These are phyloP conservation scores for Anarsia innoxiella DNA, from an alignment of 2,888 invertebrate species.

Conservation along the genomic window DNA sequence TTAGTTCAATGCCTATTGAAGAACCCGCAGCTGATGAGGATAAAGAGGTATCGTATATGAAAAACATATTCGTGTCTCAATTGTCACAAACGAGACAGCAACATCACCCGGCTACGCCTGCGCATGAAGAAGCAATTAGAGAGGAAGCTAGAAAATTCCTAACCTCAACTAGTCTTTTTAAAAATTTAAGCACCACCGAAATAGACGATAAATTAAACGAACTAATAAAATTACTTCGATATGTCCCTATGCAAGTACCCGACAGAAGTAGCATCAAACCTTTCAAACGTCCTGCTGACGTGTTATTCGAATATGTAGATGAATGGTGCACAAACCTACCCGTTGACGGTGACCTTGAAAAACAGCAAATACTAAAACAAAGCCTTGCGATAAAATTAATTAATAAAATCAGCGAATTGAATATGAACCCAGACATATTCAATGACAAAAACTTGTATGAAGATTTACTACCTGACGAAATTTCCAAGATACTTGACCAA, in stretches of 20 bases:
- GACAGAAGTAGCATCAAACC: neutral
- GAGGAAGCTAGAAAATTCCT: too few relatives aligned
- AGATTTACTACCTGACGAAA: constrained; percentile 34
- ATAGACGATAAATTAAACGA: neutral
- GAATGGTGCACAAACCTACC: constrained; percentile 32
- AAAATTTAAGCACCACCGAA: too few relatives aligned
- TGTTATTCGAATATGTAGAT: constrained; percentile 27
- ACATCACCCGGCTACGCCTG: too few relatives aligned
- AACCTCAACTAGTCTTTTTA: too few relatives aligned
- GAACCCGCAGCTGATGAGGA: too few relatives aligned
- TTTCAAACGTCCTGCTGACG: constrained; percentile 23
- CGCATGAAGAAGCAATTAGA: too few relatives aligned
- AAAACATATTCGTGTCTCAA: too few relatives aligned
- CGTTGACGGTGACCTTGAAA: constrained; percentile 23
- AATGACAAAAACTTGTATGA: constrained; percentile 37
- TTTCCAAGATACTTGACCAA: constrained; percentile 27
- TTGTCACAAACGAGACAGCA: too few relatives aligned
- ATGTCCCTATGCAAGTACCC: neutral
- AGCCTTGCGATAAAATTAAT: constrained; percentile 28
- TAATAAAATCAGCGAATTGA: constrained; percentile 36
- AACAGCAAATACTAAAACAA: constrained; percentile 27
- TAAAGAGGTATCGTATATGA: too few relatives aligned
- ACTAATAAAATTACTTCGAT: neutral
- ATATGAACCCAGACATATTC: constrained; percentile 38
- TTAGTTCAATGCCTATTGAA: too few relatives aligned